Percentiles rank a stretch among this genome's conserved stretches.
Evolutionary conservation across 2,797 vertebrate genomes (phyloP).

Genomic region (Chiloscyllium punctatum): DNA sequence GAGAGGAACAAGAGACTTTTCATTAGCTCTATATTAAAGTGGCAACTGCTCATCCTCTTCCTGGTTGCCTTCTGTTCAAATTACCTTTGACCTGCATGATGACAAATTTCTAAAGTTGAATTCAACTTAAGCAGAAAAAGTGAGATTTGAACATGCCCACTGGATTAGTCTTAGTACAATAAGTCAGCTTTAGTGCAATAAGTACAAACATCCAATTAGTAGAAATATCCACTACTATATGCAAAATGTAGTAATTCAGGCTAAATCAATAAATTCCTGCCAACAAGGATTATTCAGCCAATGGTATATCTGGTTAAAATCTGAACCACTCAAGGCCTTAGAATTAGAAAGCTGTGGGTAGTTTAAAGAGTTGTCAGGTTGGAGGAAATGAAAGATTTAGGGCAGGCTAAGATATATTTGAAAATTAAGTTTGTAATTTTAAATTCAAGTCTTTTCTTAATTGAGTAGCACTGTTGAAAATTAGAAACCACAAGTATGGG

Average conservation of each 20-base stretch:
- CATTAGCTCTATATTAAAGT: background rate
- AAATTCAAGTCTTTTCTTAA: background rate
- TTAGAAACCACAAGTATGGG: too few species aligned
- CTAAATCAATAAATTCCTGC: background rate
- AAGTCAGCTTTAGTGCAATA: too few species aligned
- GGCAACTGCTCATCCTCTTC: background rate
- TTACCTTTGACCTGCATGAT: too few species aligned
- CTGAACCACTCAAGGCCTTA: background rate
- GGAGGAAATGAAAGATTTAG: background rate
- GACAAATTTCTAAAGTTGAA: background rate
- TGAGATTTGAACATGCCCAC: background rate
- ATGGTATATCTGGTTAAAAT: too few species aligned
- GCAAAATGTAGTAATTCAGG: background rate
- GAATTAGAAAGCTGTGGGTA: background rate
- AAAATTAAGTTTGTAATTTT: background rate
- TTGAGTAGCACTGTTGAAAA: too few species aligned
- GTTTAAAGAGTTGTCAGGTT: background rate
- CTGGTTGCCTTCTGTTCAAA: background rate
- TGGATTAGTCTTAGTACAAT: background rate
- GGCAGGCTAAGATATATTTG: background rate
- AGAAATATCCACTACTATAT: too few species aligned
- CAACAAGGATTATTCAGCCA: too few species aligned
- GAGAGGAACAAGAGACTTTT: background rate
- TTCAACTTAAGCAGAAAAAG: background rate
- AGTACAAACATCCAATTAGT: too few species aligned